phyloP scores from a whole-genome alignment of 2,797 vertebrate species.

The Gallinago nigripennis region DNA sequence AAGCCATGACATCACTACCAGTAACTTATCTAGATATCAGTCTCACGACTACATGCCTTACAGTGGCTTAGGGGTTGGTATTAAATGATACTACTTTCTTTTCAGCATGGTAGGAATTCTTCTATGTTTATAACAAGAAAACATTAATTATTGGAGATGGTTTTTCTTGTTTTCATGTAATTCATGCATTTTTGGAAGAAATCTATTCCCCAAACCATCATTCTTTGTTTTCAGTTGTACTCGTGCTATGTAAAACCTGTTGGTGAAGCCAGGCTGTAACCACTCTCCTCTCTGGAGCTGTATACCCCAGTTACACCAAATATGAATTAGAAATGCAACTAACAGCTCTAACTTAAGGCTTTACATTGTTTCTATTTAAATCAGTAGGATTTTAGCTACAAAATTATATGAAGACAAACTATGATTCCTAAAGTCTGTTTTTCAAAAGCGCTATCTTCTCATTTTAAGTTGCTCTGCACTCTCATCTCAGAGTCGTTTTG shows the following conservation, averaged over 20 bases:
- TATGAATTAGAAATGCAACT: neutral
- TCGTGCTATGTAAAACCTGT: neutral
- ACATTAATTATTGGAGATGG: neutral
- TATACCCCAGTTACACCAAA: neutral
- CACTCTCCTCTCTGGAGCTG: neutral
- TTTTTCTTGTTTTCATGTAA: neutral
- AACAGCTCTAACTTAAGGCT: neutral
- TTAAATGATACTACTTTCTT: neutral
- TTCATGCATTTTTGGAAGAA: neutral
- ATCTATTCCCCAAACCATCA: neutral
- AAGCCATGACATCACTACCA: neutral
- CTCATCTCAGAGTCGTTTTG: neutral
- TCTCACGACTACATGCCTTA: neutral
- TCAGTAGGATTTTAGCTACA: neutral
- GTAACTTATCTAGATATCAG: neutral
- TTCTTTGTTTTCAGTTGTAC: neutral
- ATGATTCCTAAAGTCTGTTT: neutral
- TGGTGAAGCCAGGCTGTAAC: neutral
- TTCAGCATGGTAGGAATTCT: neutral
- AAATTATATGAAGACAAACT: neutral
- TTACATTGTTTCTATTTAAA: neutral
- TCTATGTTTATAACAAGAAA: neutral
- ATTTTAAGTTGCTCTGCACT: neutral
- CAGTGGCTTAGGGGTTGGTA: neutral
- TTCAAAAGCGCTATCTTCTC: neutral